phyloP scores from a whole-genome alignment of 2,113 vertebrate genomes.

The Actenoides hombroni region DNA sequence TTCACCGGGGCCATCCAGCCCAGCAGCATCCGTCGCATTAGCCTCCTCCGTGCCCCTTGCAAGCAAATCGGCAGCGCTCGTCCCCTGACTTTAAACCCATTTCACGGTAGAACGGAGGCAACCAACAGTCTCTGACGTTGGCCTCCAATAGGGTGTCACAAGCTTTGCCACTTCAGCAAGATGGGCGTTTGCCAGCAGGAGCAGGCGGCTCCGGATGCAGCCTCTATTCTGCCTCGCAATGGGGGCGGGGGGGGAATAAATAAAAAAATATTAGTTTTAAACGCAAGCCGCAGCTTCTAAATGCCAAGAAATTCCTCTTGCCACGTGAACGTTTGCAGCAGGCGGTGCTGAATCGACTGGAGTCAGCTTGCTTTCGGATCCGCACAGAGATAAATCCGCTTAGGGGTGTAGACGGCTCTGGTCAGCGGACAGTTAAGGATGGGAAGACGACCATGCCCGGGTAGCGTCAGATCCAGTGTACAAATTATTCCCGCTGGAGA shows the following conservation, averaged over 20 bases:
- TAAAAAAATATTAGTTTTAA: neutral
- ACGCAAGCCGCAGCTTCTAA: slow-evolving; percentile 6
- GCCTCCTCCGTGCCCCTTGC: fast-evolving
- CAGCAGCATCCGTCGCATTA: fast-evolving
- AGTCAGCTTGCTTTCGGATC: neutral
- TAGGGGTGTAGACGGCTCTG: slow-evolving; percentile 34
- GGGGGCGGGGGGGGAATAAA: no score
- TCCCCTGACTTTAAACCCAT: neutral
- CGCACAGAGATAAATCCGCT: slow-evolving; percentile 5
- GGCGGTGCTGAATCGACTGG: slow-evolving; percentile 23
- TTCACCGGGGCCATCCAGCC: neutral
- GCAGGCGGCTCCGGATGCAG: slow-evolving; percentile 12
- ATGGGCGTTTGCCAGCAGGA: neutral
- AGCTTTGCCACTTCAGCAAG: slow-evolving; percentile 1
- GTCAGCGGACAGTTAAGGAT: slow-evolving; percentile 38
- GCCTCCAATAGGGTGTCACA: neutral
- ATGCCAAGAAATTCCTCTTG: slow-evolving; percentile 53
- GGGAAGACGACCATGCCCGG: neutral
- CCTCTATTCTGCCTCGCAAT: neutral
- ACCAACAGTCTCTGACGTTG: neutral
- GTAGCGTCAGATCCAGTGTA: slow-evolving; percentile 5
- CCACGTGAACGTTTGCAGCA: slow-evolving; percentile 28
- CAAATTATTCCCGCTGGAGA: slow-evolving; percentile 22
- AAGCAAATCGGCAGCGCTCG: fast-evolving
- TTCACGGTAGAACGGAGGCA: slow-evolving; percentile 31